These are phyloP conservation scores for Acanthosoma haemorrhoidale DNA, from an alignment of 2,888 invertebrate genomes.

Conservation along the genomic window DNA sequence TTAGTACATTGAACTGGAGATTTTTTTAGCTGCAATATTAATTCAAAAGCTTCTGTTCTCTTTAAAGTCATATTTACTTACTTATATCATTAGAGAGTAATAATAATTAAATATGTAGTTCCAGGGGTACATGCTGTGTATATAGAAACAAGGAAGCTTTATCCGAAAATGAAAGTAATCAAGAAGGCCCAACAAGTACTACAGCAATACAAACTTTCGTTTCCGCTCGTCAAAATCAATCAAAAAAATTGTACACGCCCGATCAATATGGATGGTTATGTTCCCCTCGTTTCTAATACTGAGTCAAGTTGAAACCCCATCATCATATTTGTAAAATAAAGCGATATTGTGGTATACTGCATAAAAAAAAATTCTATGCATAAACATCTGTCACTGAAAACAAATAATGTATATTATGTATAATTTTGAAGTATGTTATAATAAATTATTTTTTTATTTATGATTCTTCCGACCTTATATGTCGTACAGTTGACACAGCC, in stretches of 20 bases:
- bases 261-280: slow-evolving; percentile 17
- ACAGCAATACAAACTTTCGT: slow-evolving; percentile 9
- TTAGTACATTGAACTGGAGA: too few species aligned
- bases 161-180: slow-evolving; percentile 5
- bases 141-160: slow-evolving; percentile 34
- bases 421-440: not conserved
- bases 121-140: slow-evolving; percentile 28
- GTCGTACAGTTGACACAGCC: too few species aligned
- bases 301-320: not conserved
- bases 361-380: not conserved
- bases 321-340: not conserved
- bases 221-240: slow-evolving; percentile 23
- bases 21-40: too few species aligned
- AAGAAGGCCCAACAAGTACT: slow-evolving; percentile 15
- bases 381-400: not conserved
- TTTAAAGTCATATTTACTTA: too few species aligned
- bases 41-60: too few species aligned
- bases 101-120: too few species aligned
- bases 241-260: slow-evolving; percentile 34
- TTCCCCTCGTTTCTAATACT: not conserved
- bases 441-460: slow-evolving; percentile 1
- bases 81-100: too few species aligned
- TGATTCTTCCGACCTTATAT: too few species aligned
- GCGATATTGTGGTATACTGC: too few species aligned
- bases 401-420: not conserved